Evolutionary conservation across 2,888 invertebrate genomes (phyloP).

Genomic region (Fragum sueziense): DNA sequence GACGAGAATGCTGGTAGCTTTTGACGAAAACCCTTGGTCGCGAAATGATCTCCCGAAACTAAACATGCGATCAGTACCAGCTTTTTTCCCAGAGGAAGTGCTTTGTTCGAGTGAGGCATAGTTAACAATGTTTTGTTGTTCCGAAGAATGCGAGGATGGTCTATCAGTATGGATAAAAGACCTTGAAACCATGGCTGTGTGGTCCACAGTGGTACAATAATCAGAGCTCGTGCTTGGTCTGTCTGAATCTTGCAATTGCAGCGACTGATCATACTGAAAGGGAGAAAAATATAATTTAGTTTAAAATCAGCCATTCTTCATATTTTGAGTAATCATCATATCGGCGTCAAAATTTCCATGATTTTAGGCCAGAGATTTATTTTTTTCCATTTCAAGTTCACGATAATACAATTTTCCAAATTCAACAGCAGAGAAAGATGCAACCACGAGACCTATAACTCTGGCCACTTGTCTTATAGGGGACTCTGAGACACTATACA

Average conservation of each 20-base stretch:
- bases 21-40: constrained; percentile 14
- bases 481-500: background rate
- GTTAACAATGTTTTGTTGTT: constrained; percentile 1
- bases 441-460: constrained; percentile 9
- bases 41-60: constrained; percentile 21
- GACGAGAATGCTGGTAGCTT: constrained; percentile 25
- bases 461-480: constrained; percentile 17
- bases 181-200: constrained; percentile 17
- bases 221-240: constrained; percentile 15
- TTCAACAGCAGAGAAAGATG: constrained; percentile 24
- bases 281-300: constrained; percentile 23
- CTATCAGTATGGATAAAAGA: constrained; percentile 24
- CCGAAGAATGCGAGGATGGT: constrained; percentile 26
- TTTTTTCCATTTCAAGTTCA: constrained; percentile 20
- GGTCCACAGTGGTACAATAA: constrained; percentile 26
- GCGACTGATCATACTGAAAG: constrained; percentile 34
- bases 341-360: constrained; percentile 24
- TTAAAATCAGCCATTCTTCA: constrained; percentile 28
- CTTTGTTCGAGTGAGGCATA: background rate
- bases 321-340: background rate
- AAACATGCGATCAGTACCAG: constrained; percentile 19
- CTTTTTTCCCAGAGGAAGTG: constrained; percentile 27
- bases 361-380: constrained; percentile 3
- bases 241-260: constrained; percentile 26
- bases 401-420: constrained; percentile 26